These are phyloP conservation scores for Euura lappo DNA, from an alignment of 1,140 invertebrate genomes.

Conservation along the genomic window DNA sequence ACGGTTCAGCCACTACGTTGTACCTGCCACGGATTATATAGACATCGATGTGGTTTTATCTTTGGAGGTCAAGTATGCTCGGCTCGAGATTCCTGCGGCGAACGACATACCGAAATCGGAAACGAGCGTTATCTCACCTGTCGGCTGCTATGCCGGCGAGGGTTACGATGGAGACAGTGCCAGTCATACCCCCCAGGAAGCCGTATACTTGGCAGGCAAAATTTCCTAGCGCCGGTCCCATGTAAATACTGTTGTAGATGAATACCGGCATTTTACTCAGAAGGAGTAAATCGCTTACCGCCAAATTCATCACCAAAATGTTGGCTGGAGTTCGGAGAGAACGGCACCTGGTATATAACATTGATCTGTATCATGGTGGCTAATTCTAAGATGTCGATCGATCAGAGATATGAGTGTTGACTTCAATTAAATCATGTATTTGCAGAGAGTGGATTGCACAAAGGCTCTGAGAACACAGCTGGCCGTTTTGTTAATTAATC, in stretches of 20 bases:
- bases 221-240: conserved; percentile 73
- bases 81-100: too few species aligned
- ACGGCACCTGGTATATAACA: conserved; percentile 65
- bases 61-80: too few species aligned
- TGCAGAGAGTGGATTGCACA: too few species aligned
- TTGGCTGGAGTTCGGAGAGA: conserved; percentile 77
- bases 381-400: conserved; percentile 17
- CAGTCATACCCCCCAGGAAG: conserved; percentile 74
- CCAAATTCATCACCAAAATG: conserved; percentile 78
- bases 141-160: conserved; percentile 74
- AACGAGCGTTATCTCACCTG: conserved; percentile 51
- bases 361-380: conserved; percentile 6
- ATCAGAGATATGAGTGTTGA: not conserved
- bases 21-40: conserved; percentile 62
- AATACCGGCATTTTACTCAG: conserved; percentile 73
- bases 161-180: conserved; percentile 74
- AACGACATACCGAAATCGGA: not conserved
- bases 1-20: conserved; percentile 51
- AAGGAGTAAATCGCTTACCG: conserved; percentile 77
- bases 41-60: conserved; percentile 68
- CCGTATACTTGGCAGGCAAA: conserved; percentile 75
- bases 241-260: conserved; percentile 73
- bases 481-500: too few species aligned
- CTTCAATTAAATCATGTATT: too few species aligned
- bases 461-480: too few species aligned